Conservation (phyloP, 2,113 vertebrate species). For the Anoplopoma fimbria region DNA sequence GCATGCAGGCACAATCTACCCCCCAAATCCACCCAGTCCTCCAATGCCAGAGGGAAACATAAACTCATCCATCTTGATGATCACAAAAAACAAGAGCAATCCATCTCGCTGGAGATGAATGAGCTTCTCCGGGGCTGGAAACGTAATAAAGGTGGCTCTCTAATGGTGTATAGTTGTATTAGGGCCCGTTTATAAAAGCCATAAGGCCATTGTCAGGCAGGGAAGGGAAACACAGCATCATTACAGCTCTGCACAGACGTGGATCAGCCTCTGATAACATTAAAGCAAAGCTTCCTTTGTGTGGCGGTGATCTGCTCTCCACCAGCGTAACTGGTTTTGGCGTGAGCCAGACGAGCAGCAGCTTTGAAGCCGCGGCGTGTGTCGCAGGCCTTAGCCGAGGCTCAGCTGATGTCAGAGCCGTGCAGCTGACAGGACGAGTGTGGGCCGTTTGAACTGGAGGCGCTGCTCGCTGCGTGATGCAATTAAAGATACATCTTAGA, state of each 20-base stretch:
- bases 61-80: conserved; percentile 68
- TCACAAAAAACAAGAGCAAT: conserved; percentile 58
- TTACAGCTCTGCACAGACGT: conserved; percentile 63
- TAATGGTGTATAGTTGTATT: conserved; percentile 74
- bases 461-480: conserved; percentile 41
- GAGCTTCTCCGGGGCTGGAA: conserved; percentile 64
- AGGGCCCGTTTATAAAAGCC: conserved; percentile 68
- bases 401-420: conserved; percentile 38
- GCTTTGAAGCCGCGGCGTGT: conserved; percentile 86
- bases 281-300: conserved; percentile 88
- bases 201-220: conserved; percentile 59
- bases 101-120: conserved; percentile 71
- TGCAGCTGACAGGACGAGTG: conserved; percentile 75
- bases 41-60: conserved; percentile 40
- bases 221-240: conserved; percentile 55
- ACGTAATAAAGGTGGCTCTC: conserved; percentile 74
- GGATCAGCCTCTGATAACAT: conserved; percentile 89
- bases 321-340: conserved; percentile 88
- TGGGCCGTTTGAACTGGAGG: conserved; percentile 31
- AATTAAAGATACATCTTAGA: conserved; percentile 20
- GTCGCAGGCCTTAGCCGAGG: conserved; percentile 7
- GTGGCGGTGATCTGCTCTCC: conserved; percentile 86
- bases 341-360: conserved; percentile 87
- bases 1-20: not conserved
- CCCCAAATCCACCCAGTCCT: not conserved